These are phyloP conservation scores for Adelosebastes latens DNA, from an alignment of 2,797 vertebrate genomes.

Conservation along the genomic window DNA sequence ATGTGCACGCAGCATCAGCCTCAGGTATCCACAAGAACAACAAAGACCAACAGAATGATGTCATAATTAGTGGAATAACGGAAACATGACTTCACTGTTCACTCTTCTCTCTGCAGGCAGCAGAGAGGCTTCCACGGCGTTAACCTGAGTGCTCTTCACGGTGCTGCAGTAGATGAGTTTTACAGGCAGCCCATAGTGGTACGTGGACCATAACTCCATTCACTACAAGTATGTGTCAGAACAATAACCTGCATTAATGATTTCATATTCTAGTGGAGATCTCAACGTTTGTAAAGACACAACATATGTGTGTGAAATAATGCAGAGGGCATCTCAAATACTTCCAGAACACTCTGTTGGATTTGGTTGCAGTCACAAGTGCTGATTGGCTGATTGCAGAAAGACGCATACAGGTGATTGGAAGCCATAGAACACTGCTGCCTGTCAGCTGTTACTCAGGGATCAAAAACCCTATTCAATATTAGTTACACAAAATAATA, in stretches of 20 bases:
- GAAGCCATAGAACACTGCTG: too few relatives aligned
- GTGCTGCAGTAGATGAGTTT: slow-evolving; percentile 81
- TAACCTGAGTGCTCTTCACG: slow-evolving; percentile 80
- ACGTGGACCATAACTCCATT: slow-evolving; percentile 16
- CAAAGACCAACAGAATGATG: background rate
- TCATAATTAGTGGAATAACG: background rate
- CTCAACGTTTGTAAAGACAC: background rate
- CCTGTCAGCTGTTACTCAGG: too few relatives aligned
- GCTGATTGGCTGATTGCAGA: too few relatives aligned
- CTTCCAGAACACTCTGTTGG: background rate
- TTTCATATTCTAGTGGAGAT: background rate
- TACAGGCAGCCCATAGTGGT: slow-evolving; percentile 85
- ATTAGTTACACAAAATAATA: background rate
- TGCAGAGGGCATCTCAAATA: background rate
- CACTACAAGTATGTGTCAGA: background rate
- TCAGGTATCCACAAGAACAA: background rate
- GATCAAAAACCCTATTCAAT: too few relatives aligned
- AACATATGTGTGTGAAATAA: too few relatives aligned
- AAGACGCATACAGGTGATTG: too few relatives aligned
- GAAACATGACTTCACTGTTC: background rate
- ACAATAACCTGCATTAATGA: too few relatives aligned
- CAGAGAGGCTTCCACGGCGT: slow-evolving; percentile 86
- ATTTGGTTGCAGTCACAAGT: background rate
- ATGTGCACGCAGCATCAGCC: too few relatives aligned
- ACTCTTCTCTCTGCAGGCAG: slow-evolving; percentile 67